Conservation (phyloP, 1,140 invertebrate genomes). For the Charaxes varanes region DNA sequence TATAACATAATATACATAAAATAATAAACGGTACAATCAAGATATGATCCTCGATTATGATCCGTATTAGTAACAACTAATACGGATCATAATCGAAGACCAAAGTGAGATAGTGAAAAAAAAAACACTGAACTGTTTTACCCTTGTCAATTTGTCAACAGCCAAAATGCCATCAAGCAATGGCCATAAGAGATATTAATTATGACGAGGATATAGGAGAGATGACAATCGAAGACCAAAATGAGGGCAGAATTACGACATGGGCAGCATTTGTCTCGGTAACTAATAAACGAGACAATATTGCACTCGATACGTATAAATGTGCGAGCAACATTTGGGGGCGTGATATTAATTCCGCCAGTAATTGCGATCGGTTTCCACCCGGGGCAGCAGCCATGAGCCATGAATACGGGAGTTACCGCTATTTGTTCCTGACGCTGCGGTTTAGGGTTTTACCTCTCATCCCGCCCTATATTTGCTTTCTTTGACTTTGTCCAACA, state of each 20-base stretch:
- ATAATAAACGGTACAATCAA: too few relatives aligned
- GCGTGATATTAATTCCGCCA: slow-evolving; percentile 71
- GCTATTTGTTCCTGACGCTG: slow-evolving; percentile 72
- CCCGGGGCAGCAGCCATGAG: slow-evolving; percentile 64
- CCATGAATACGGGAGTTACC: slow-evolving; percentile 72
- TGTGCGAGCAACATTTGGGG: slow-evolving; percentile 70
- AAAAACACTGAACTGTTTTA: too few relatives aligned
- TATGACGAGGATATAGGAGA: slow-evolving; percentile 69
- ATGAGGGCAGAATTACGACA: slow-evolving; percentile 65
- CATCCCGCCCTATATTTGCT: slow-evolving; percentile 64
- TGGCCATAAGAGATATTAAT: slow-evolving; percentile 58
- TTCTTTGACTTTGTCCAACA: slow-evolving; percentile 66
- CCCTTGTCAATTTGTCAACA: too few relatives aligned
- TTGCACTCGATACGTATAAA: slow-evolving; percentile 74
- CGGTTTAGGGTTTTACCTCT: slow-evolving; percentile 69
- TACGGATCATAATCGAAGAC: too few relatives aligned
- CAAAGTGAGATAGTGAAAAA: too few relatives aligned
- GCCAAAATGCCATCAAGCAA: slow-evolving; percentile 8
- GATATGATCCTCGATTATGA: too few relatives aligned
- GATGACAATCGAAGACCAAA: slow-evolving; percentile 58
- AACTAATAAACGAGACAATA: slow-evolving; percentile 74
- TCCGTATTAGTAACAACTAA: too few relatives aligned
- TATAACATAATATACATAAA: too few relatives aligned
- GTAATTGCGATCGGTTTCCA: slow-evolving; percentile 72
- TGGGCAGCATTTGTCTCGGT: slow-evolving; percentile 64